Conservation (phyloP, 2,888 invertebrate species). For the Linnaemya tessellans region DNA sequence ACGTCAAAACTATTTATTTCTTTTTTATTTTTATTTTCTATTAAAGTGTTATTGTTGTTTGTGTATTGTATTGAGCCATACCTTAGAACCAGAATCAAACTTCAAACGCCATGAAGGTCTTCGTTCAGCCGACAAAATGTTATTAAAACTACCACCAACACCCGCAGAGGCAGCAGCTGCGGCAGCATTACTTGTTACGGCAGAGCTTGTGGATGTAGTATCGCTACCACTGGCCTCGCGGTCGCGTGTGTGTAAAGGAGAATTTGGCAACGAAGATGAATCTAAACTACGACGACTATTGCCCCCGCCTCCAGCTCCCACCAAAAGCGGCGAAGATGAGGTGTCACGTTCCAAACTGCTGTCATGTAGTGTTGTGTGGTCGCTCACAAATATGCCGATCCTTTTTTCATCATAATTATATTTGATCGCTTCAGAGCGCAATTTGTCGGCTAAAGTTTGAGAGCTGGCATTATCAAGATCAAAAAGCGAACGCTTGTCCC, state of each 20-base stretch:
- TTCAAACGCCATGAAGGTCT: constrained; percentile 96
- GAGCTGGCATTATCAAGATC: constrained; percentile 79
- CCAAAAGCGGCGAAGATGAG: constrained; percentile 51
- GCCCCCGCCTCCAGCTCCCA: constrained; percentile 70
- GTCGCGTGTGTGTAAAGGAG: constrained; percentile 72
- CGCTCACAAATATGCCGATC: constrained; percentile 51
- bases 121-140: constrained; percentile 85
- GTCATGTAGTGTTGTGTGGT: constrained; percentile 54
- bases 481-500: constrained; percentile 82
- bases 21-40: not conserved
- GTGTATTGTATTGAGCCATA: constrained; percentile 81
- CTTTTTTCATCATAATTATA: constrained; percentile 75
- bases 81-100: constrained; percentile 95
- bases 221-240: constrained; percentile 58
- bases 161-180: constrained; percentile 24
- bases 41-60: constrained; percentile 65
- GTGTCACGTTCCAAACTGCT: constrained; percentile 64
- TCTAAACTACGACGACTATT: constrained; percentile 74
- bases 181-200: constrained; percentile 31
- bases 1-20: constrained; percentile 7
- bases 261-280: constrained; percentile 75
- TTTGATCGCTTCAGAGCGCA: constrained; percentile 79
- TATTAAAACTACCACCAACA: constrained; percentile 62
- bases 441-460: constrained; percentile 78
- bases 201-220: constrained; percentile 39